Evolutionary conservation across 2,888 invertebrate genomes (phyloP).

Genomic region (Acanthosepion pharaonis): DNA sequence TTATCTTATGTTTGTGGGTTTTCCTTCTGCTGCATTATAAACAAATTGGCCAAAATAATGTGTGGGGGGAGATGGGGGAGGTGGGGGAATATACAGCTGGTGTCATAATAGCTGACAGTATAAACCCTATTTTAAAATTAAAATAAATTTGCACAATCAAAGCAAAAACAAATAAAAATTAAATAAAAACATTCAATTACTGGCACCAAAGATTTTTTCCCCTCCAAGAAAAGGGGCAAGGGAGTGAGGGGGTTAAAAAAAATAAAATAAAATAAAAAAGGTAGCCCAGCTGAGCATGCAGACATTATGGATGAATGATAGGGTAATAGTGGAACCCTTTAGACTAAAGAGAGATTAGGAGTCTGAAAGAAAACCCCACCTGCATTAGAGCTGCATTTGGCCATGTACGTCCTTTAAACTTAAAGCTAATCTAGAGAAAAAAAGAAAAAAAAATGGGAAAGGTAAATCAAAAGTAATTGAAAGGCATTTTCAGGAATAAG

Average conservation of each 20-base stretch:
- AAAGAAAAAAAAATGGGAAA: constrained; percentile 43
- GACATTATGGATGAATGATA: not conserved
- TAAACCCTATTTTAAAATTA: not conserved
- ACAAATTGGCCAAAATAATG: not conserved
- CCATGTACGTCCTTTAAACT: constrained; percentile 33
- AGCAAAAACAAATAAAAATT: not conserved
- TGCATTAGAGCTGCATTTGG: constrained; percentile 33
- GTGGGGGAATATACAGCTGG: not conserved
- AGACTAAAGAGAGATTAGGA: constrained; percentile 42
- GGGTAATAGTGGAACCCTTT: not conserved
- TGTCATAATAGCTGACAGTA: too few species aligned
- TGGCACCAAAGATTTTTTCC: too few species aligned
- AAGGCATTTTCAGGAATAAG: not conserved
- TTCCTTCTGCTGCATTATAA: not conserved
- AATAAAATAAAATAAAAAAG: not conserved
- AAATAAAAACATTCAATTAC: not conserved
- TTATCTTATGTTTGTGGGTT: not conserved
- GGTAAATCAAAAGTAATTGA: constrained; percentile 39
- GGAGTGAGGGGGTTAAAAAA: not conserved
- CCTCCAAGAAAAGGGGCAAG: not conserved
- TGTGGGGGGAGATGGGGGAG: too few species aligned
- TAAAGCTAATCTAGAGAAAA: constrained; percentile 25
- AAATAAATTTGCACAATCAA: not conserved
- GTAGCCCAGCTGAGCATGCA: constrained; percentile 8
- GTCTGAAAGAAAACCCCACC: constrained; percentile 33